Evolutionary conservation across 1,140 invertebrate species (phyloP), one percentile per base, ranked within the genome.

Genomic region (Steinernema khuongi): DNA sequence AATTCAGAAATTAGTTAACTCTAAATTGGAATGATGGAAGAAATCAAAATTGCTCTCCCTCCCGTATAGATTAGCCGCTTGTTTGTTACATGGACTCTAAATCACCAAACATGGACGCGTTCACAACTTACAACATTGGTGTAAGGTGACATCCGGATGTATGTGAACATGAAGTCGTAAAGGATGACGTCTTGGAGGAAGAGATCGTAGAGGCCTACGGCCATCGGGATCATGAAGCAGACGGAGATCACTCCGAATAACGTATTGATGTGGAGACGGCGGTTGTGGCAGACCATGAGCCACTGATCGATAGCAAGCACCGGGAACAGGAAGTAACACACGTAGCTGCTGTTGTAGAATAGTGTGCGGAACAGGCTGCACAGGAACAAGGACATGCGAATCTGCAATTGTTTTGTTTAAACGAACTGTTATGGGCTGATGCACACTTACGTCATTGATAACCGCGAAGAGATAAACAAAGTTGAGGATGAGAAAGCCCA

Each of bases 261-360:
- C 1, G 36, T 67, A 41, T 69, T 71, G 32, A 75, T 74, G 29
- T 72, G 83, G 32, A 81, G 41, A 31, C 77, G 74, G 29, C 80
- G 74, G 66, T 81, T 81, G 67, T 81, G 80, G 66, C 80, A 81
- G 31, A 81, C 80, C 50, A 60, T 82, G 1, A 81, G 74, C 41
- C 80, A 81, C 73, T 81, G 80, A 31, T 81, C 80, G n/a, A 81
- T 80, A 1, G 80, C 80, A n/a, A 81, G 66, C 4, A 81, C 79
- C 1, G 80, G 80, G 72, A 81, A 81, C 11, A 81, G 60, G 69
- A 81, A 81, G 43, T 81, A 81, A 50, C 80, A 81, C 7, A 83
- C 81, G 67, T 81, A 81, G 31, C 79, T 73, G 14, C 81, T 72
- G 43, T 81, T 81, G 80, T 83, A 81, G 30, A 81, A 70, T 1